Evolutionary conservation across 2,888 invertebrate species (phyloP), one percentile per base, ranked within the genome.

Genomic region (Dendrolimus houi): DNA sequence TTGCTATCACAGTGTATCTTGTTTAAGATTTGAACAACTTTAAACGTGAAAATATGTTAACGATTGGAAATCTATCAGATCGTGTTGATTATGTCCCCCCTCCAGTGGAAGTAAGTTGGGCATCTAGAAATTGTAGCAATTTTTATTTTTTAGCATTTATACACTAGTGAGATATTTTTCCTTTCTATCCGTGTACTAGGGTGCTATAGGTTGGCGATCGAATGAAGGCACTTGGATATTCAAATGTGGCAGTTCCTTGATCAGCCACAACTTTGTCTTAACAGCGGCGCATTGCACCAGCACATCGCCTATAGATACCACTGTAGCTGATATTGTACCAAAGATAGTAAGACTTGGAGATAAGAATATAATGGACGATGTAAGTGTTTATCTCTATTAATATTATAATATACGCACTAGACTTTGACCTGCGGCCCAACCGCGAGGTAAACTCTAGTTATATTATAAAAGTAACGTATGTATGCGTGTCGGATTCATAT

Each of bases 261-360:
- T 95, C 58, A 93, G 93, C 56, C 84, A 92, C 17, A 87, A 85
- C 55, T 94, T 92, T 70, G 90, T 95, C 2, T 70, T 95, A 52
- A 94, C 94, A 0, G 95, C 95, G 0, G 95, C 94, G 0, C 95
- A 95, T 74, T 95, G 95, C 66, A 72, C 79, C 7, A 71, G 61
- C 6, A 70, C 73, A 1, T 76, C 78, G 0, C 47, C 64, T 0
- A 62, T 66, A 13, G 74, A 76, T n/a, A 66, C 72, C 2, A 65
- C 66, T 10, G 65, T 83, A 53, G 60, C 69, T 2, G 75, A 77
- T 53, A 59, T 66, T 2, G 60, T 63, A 2, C 84, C 85, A 0
- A 76, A 81, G 60, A 76, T 83, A 14, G 71, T 83, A 3, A 67
- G 84, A 14, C 67, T 84, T 54, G 84, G 83, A 1, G 74, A 75